Percentiles rank a stretch among this genome's conserved stretches.
These are phyloP conservation scores for Apteryx owenii DNA, from an alignment of 2,113 vertebrate species.

Conservation along the genomic window DNA sequence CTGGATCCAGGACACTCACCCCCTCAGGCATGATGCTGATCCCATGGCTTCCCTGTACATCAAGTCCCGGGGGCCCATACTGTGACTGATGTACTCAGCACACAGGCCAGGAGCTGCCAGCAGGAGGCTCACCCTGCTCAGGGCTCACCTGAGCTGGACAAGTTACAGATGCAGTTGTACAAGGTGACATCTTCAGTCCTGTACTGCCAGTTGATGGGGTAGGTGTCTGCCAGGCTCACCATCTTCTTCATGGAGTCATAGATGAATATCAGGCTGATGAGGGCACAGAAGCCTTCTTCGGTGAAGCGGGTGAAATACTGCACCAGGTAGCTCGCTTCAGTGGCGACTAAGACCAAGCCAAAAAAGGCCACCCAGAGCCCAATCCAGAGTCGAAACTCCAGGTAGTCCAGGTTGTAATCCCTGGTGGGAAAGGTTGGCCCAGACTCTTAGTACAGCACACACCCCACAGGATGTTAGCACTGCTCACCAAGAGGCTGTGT, in stretches of 20 bases:
- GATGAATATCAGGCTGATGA: slow-evolving; percentile 87
- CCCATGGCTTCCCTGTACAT: no score
- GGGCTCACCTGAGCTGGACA: slow-evolving; percentile 43
- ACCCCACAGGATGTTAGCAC: neutral
- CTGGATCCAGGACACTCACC: neutral
- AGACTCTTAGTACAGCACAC: neutral
- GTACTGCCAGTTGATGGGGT: slow-evolving; percentile 79
- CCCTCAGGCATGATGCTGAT: neutral
- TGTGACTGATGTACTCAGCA: neutral
- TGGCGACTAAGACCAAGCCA: slow-evolving; percentile 81
- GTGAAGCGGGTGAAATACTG: slow-evolving; percentile 83
- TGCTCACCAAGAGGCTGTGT: neutral
- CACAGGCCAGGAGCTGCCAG: neutral
- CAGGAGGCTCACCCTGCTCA: neutral
- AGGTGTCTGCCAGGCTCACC: slow-evolving; percentile 74
- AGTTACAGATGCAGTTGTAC: slow-evolving; percentile 76
- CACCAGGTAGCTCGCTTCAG: slow-evolving; percentile 82
- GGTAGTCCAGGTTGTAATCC: slow-evolving; percentile 79
- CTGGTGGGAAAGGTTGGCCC: slow-evolving; percentile 34
- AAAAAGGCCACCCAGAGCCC: slow-evolving; percentile 84
- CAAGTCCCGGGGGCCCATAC: neutral
- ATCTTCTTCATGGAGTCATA: slow-evolving; percentile 82
- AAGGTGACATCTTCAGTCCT: slow-evolving; percentile 51
- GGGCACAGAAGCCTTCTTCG: slow-evolving; percentile 83
- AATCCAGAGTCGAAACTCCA: slow-evolving; percentile 85